These are phyloP conservation scores for Pangasius djambal DNA, from an alignment of 2,797 vertebrate species.

Conservation along the genomic window DNA sequence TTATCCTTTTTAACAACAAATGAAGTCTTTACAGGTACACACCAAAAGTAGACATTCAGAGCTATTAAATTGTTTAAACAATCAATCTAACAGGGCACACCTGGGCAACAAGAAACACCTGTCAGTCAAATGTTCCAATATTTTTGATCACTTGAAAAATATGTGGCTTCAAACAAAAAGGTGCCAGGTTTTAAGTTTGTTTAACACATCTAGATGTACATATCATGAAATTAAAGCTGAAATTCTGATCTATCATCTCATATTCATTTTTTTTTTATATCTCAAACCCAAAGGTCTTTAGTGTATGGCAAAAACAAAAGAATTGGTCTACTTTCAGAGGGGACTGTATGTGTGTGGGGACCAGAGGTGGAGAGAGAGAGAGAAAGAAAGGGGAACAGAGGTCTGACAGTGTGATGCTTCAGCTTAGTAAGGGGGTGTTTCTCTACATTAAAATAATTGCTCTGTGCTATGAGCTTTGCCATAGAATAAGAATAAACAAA, in stretches of 20 bases:
- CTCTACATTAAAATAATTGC: conserved; percentile 70
- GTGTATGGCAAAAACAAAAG: neutral
- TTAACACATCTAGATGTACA: neutral
- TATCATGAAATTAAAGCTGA: neutral
- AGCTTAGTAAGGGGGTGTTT: conserved; percentile 56
- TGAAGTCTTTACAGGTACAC: neutral
- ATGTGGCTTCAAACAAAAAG: neutral
- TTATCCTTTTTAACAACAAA: conserved; percentile 1
- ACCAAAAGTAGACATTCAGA: neutral
- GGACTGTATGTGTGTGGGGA: neutral
- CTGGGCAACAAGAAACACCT: neutral
- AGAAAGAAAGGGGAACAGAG: neutral
- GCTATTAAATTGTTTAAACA: neutral
- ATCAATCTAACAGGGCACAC: neutral
- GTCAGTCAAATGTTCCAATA: neutral
- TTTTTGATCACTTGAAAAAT: neutral
- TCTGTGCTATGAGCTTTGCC: conserved; percentile 62
- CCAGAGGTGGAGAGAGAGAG: neutral
- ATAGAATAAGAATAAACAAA: conserved; percentile 45
- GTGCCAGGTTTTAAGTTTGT: no score
- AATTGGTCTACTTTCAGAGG: neutral
- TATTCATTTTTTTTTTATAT: neutral
- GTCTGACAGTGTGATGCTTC: conserved; percentile 36
- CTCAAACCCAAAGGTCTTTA: neutral
- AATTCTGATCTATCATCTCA: neutral